Evolutionary conservation across 2,797 vertebrate species (phyloP).

Genomic region (Paedocypris micromegethes): DNA sequence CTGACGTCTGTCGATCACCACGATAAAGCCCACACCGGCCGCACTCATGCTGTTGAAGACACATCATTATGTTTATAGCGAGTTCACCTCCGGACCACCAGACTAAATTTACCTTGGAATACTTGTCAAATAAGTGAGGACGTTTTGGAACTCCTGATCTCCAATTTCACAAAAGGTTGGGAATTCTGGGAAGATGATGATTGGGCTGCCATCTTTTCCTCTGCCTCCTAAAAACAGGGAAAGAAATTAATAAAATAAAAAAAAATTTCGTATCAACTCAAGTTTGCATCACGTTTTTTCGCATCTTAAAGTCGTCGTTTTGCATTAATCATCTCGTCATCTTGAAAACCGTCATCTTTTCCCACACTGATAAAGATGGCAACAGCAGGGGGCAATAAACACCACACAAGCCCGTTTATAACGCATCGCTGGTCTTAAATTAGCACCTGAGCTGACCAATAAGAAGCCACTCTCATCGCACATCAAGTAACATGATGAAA

Average conservation of each 20-base stretch:
- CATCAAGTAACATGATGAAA: neutral
- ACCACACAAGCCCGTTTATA: neutral
- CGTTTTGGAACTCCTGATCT: conserved; percentile 83
- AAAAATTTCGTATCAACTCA: neutral
- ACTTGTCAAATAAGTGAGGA: conserved; percentile 85
- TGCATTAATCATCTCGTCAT: too few species aligned
- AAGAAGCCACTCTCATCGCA: conserved; percentile 1
- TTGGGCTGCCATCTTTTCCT: conserved; percentile 78
- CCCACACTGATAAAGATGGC: neutral
- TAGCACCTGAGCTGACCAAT: conserved; percentile 7
- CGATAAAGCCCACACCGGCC: conserved; percentile 87
- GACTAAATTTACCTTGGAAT: conserved; percentile 77
- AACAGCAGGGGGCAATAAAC: conserved; percentile 43
- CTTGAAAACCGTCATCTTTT: too few species aligned
- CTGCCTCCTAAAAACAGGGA: conserved; percentile 73
- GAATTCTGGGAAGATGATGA: conserved; percentile 91
- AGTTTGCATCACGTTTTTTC: too few species aligned
- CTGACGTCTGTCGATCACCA: conserved; percentile 91
- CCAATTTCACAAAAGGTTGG: conserved; percentile 80
- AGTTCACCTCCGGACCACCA: too few species aligned
- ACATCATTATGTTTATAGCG: conserved; percentile 7
- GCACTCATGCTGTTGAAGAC: conserved; percentile 74
- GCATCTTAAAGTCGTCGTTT: too few species aligned
- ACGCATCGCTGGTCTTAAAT: conserved; percentile 18
- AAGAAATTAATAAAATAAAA: neutral